Evolutionary conservation across 2,888 invertebrate species (phyloP), one percentile per base, ranked within the genome.

Genomic region (Spodoptera picta): DNA sequence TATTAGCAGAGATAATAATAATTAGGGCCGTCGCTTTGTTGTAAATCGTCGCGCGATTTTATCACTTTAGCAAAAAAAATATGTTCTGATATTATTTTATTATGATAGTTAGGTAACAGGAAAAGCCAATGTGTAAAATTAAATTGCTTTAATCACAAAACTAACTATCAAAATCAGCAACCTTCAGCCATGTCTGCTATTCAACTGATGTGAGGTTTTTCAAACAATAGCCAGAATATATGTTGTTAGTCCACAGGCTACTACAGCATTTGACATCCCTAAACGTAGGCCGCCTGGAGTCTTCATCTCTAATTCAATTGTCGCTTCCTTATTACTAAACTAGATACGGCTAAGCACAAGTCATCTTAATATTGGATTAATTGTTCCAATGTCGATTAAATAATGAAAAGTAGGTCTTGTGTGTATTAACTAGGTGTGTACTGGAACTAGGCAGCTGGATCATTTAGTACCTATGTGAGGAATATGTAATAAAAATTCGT

Each of bases 1-100:
- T 86, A 92, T 87, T 92, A 90, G 87, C 85, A 87, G 87, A 87
- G 89, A 89, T 90, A 90, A 89, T 86, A 83, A 80, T 76, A 77
- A 79, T 69, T 83, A 93, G 93, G 93, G 93, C 85, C 87, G 80
- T 79, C 90, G 77, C 88, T 84, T 85, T 86, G 82, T 86, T 75
- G 56, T 44, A 55, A 63, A 66, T 51, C 54, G 52, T 41, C 55
- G 24, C 23, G n/a, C n/a, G 27, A 60, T 67, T 46, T 68, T 60
- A 51, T 63, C 47, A 24, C 6, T 6, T 43, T 6, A 6, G 14
- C 12, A 14, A 44, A 45, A 23, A 53, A 31, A 14, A 14, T 14
- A 31, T 6, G 36, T 2, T 36, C 36, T 36, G 36, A 9, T 36
- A 36, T 36, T 36, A 36, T 36, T 36, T 36, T 36, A 7, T 36